phyloP scores from a whole-genome alignment of 2,113 vertebrate species.

The Sturnus vulgaris region DNA sequence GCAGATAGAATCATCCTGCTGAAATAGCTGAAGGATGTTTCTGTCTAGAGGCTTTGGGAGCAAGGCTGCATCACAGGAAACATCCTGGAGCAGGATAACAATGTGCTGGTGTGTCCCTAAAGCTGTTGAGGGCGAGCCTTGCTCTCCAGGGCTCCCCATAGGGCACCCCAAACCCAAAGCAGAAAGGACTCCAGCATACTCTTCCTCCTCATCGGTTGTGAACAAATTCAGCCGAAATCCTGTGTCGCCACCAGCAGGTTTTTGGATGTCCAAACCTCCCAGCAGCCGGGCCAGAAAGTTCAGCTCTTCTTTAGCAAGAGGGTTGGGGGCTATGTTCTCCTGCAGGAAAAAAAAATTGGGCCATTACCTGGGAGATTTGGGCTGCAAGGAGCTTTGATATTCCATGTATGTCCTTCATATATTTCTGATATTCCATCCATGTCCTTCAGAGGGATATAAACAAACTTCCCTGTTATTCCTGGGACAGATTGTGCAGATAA shows the following conservation, averaged over 20 bases:
- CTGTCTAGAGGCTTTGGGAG: neutral
- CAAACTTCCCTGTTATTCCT: neutral
- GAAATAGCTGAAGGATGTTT: neutral
- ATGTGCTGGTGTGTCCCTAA: neutral
- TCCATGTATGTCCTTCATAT: neutral
- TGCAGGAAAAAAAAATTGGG: constrained; percentile 54
- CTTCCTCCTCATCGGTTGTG: constrained; percentile 91
- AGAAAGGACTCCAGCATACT: constrained; percentile 73
- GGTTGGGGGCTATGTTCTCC: constrained; percentile 87
- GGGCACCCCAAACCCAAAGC: neutral
- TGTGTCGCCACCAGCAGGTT: constrained; percentile 72
- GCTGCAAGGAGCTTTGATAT: neutral
- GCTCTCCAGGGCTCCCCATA: neutral
- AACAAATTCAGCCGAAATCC: constrained; percentile 93
- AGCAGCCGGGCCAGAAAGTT: constrained; percentile 91
- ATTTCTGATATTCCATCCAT: neutral
- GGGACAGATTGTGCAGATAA: neutral
- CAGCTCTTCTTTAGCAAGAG: constrained; percentile 94
- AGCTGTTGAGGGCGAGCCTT: neutral
- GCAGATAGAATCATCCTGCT: neutral
- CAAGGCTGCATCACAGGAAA: neutral
- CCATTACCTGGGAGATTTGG: neutral
- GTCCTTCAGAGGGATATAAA: neutral
- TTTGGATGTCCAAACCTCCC: constrained; percentile 86
- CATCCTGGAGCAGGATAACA: neutral